Percentiles rank a stretch among this genome's conserved stretches.
Evolutionary conservation across 2,797 vertebrate species (phyloP).

Genomic region (Argya squamiceps): DNA sequence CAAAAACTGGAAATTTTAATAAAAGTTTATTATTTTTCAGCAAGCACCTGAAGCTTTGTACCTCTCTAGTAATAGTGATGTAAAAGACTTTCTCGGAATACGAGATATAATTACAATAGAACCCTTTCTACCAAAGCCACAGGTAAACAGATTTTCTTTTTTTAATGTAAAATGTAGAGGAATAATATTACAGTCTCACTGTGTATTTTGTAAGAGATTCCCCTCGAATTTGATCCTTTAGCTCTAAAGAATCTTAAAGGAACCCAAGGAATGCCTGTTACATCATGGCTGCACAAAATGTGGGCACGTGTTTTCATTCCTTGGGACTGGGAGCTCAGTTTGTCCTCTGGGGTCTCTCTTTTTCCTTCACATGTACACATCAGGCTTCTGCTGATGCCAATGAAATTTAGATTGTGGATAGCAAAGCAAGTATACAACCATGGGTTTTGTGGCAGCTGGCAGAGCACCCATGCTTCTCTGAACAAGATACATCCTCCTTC

Average conservation of each 20-base stretch:
- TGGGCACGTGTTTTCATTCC: not conserved
- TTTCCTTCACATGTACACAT: not conserved
- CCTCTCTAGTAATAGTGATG: not conserved
- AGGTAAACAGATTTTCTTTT: not conserved
- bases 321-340: not conserved
- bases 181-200: not conserved
- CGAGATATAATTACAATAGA: not conserved
- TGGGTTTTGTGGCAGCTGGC: not conserved
- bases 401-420: not conserved
- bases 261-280: not conserved
- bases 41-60: not conserved
- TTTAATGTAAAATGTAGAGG: not conserved
- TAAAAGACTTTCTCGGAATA: not conserved
- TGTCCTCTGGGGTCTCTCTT: not conserved
- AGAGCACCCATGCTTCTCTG: not conserved
- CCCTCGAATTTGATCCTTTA: not conserved
- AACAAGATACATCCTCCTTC: not conserved
- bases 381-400: not conserved
- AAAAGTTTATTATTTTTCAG: conserved; percentile 39
- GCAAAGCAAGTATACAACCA: not conserved
- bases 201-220: not conserved
- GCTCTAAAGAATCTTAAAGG: not conserved
- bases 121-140: conserved; percentile 1
- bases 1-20: conserved; percentile 9
- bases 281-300: not conserved